Percentiles rank a stretch among this genome's conserved stretches.
Conservation (phyloP, 2,113 vertebrate genomes). For the Colinus virginianus region DNA sequence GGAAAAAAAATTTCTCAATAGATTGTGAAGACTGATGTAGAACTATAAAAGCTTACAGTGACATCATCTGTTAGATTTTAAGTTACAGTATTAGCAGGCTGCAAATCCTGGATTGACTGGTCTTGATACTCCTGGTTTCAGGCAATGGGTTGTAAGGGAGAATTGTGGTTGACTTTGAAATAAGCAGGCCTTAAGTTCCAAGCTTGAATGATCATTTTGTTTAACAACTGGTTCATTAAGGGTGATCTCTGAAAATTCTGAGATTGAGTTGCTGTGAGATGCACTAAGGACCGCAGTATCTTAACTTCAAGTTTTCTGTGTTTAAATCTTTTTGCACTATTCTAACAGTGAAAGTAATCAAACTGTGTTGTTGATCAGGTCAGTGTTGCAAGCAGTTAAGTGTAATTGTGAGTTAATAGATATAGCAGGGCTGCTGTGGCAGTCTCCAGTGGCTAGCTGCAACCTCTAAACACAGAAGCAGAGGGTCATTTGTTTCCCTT, state of each 20-base stretch:
- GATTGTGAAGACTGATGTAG: background rate
- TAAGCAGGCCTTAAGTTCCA: background rate
- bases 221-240: conserved; percentile 4
- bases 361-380: background rate
- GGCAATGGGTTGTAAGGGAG: background rate
- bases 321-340: background rate
- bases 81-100: background rate
- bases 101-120: background rate
- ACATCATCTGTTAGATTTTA: background rate
- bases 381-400: background rate
- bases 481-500: background rate
- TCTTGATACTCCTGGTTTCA: background rate
- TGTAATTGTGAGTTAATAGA: background rate
- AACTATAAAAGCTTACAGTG: background rate
- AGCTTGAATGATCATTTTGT: background rate
- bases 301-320: background rate
- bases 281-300: background rate
- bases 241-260: background rate
- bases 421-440: background rate
- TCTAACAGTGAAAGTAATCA: background rate
- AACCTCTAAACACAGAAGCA: background rate
- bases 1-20: fast-evolving
- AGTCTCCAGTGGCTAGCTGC: background rate
- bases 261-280: background rate
- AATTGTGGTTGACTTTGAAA: background rate